Percentiles rank a stretch among this genome's conserved stretches.
Conservation (phyloP, 1,140 invertebrate species). For the Phymorhynchus buccinoides region DNA sequence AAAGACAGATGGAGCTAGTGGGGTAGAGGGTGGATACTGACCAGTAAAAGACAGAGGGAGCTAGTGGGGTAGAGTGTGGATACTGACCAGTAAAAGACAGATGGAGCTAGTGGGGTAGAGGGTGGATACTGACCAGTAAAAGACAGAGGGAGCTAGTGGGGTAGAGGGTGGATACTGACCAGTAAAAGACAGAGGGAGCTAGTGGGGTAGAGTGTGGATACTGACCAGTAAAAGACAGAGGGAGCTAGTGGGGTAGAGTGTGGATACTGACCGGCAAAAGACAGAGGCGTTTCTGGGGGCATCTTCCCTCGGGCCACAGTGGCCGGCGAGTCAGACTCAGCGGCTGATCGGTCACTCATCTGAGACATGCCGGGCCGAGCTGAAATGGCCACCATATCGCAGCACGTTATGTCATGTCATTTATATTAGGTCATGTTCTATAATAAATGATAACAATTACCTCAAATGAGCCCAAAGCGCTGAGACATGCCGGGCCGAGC, state of each 20-base stretch:
- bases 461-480: too few relatives aligned
- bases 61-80: not conserved
- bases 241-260: not conserved
- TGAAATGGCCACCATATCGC: too few relatives aligned
- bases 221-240: not conserved
- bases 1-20: too few relatives aligned
- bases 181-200: not conserved
- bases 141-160: not conserved
- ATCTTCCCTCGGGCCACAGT: constrained; percentile 50
- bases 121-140: not conserved
- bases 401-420: too few relatives aligned
- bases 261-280: constrained; percentile 54
- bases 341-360: constrained; percentile 62
- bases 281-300: constrained; percentile 60
- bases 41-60: not conserved
- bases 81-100: not conserved
- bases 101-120: too few relatives aligned
- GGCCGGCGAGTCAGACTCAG: constrained; percentile 54
- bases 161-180: not conserved
- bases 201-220: not conserved
- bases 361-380: constrained; percentile 53
- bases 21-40: too few relatives aligned
- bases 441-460: too few relatives aligned
- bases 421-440: too few relatives aligned
- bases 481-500: constrained; percentile 53